Evolutionary conservation across 2,113 vertebrate genomes (phyloP).

Genomic region (Colistium nudipinnis): DNA sequence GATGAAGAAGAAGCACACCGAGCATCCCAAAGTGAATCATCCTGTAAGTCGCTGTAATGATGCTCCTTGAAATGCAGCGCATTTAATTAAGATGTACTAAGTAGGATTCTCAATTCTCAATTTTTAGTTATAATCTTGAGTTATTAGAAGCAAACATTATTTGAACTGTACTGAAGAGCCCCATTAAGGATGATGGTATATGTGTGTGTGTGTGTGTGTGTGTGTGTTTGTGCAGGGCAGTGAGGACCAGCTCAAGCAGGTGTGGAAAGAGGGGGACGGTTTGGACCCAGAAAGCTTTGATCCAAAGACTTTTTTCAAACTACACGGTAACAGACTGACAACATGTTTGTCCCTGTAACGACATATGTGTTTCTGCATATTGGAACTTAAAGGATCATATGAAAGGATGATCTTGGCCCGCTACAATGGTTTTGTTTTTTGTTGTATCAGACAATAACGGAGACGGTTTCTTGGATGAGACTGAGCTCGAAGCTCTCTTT

Average conservation of each 20-base stretch:
- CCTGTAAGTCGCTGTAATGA: constrained; percentile 82
- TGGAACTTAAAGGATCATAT: too few species aligned
- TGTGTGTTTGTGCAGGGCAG: constrained; percentile 85
- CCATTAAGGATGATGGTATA: constrained; percentile 24
- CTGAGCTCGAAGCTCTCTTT: constrained; percentile 94
- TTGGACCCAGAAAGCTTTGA: constrained; percentile 92
- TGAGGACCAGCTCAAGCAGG: constrained; percentile 94
- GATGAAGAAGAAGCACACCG: constrained; percentile 91
- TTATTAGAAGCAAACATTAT: neutral
- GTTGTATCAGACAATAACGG: constrained; percentile 90
- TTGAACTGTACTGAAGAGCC: neutral
- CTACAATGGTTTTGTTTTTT: too few species aligned
- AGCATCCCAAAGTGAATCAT: constrained; percentile 94
- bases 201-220: constrained; percentile 42
- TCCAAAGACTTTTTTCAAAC: constrained; percentile 95
- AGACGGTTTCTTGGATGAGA: constrained; percentile 92
- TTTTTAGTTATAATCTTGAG: too few species aligned
- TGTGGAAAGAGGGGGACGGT: constrained; percentile 93
- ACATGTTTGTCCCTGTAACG: neutral
- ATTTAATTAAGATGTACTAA: too few species aligned
- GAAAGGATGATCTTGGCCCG: too few species aligned
- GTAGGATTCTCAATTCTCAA: too few species aligned
- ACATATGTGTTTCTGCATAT: too few species aligned
- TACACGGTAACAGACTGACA: constrained; percentile 89
- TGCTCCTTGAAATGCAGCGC: neutral